These are phyloP conservation scores for Pomatostomus ruficeps DNA, from an alignment of 2,113 vertebrate species.

Conservation along the genomic window DNA sequence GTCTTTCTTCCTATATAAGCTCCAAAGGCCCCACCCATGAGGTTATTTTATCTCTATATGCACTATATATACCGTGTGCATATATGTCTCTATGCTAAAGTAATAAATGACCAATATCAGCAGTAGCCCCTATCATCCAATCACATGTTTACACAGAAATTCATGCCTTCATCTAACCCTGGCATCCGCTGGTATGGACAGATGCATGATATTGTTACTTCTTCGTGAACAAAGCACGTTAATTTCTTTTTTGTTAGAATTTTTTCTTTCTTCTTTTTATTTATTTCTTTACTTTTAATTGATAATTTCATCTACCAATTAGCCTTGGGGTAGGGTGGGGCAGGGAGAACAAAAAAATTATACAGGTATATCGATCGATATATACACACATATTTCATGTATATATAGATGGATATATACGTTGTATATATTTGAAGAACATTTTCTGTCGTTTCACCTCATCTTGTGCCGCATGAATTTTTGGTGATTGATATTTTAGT, in stretches of 20 bases:
- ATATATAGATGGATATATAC: conserved; percentile 70
- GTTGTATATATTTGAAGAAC: conserved; percentile 75
- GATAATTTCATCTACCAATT: conserved; percentile 77
- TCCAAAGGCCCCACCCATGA: conserved; percentile 3
- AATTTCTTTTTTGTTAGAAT: conserved; percentile 65
- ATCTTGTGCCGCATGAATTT: conserved; percentile 99
- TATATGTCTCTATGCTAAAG: conserved; percentile 34
- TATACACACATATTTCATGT: conserved; percentile 44
- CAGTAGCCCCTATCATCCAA: conserved; percentile 82
- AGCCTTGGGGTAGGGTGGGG: conserved; percentile 70
- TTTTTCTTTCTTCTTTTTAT: conserved; percentile 49
- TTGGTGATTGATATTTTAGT: conserved; percentile 88
- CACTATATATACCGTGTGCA: not conserved
- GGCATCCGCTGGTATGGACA: conserved; percentile 75
- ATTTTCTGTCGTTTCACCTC: conserved; percentile 88
- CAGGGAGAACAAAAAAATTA: conserved; percentile 69
- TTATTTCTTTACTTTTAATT: conserved; percentile 65
- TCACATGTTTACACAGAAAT: conserved; percentile 94
- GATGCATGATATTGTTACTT: conserved; percentile 78
- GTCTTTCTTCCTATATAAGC: not conserved
- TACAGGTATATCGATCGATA: conserved; percentile 77
- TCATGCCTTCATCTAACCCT: conserved; percentile 84
- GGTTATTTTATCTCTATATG: conserved; percentile 40
- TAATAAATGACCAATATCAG: conserved; percentile 74
- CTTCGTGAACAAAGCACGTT: conserved; percentile 67